phyloP scores from a whole-genome alignment of 2,797 vertebrate species.

The Tarsius wallacei region DNA sequence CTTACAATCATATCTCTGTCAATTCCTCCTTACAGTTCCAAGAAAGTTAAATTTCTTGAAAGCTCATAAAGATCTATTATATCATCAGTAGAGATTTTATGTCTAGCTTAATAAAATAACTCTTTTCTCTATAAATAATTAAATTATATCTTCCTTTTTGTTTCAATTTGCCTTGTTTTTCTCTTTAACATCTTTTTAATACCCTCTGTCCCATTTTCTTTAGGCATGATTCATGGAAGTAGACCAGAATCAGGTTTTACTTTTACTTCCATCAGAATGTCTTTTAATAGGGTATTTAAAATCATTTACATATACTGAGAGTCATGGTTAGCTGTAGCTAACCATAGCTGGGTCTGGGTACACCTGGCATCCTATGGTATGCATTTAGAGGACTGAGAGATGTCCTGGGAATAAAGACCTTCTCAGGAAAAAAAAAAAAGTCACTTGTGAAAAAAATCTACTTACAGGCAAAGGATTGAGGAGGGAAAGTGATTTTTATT shows the following conservation, averaged over 20 bases:
- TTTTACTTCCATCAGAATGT: background rate
- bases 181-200: background rate
- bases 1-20: background rate
- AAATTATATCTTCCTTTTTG: background rate
- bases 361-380: too few species aligned
- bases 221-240: background rate
- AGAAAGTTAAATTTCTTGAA: conserved; percentile 8
- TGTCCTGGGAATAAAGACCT: background rate
- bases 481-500: background rate
- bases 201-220: background rate
- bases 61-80: background rate
- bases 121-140: background rate
- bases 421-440: background rate
- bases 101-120: conserved; percentile 9
- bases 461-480: background rate
- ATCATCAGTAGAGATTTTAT: background rate
- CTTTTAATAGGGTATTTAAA: background rate
- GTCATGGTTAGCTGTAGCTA: fast-evolving
- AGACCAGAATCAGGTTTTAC: background rate
- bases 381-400: background rate
- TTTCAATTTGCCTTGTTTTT: background rate
- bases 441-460: background rate
- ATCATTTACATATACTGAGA: background rate
- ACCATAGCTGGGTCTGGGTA: background rate
- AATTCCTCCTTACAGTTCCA: background rate